Evolutionary conservation across 2,888 invertebrate genomes (phyloP).

Genomic region (Eupithecia vulgata): DNA sequence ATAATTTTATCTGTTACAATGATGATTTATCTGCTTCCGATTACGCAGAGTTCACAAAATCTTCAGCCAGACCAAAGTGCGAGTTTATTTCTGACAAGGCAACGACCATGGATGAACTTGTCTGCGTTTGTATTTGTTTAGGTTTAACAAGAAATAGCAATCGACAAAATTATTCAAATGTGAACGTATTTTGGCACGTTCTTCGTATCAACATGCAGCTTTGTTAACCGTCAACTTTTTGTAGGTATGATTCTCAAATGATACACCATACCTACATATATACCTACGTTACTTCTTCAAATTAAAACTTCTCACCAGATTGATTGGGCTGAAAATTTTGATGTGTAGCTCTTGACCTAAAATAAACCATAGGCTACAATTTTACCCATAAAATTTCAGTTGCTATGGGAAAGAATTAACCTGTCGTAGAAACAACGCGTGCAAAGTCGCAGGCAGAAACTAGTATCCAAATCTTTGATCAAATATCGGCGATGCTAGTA

Average conservation of each 20-base stretch:
- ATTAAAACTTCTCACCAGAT: too few relatives aligned
- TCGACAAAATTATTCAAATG: not conserved
- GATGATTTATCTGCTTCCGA: not conserved
- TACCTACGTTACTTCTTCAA: too few relatives aligned
- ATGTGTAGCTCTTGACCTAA: too few relatives aligned
- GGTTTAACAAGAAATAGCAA: not conserved
- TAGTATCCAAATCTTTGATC: too few relatives aligned
- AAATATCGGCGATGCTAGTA: too few relatives aligned
- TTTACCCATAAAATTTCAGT: too few relatives aligned
- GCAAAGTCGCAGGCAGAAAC: too few relatives aligned
- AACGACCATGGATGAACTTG: constrained; percentile 60
- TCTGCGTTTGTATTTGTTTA: not conserved
- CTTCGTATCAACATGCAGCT: not conserved
- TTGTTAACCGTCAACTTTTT: not conserved
- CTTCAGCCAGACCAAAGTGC: not conserved
- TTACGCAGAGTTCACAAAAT: not conserved
- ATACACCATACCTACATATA: not conserved
- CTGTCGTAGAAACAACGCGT: too few relatives aligned
- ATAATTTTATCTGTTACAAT: not conserved
- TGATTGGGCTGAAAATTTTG: too few relatives aligned
- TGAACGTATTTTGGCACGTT: not conserved
- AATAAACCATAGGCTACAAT: too few relatives aligned
- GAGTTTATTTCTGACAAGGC: constrained; percentile 41
- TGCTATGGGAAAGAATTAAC: too few relatives aligned
- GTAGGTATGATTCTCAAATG: not conserved